Evolutionary conservation across 2,888 invertebrate genomes (phyloP), one percentile per base, ranked within the genome.

Genomic region (Drosophila pseudotalamancana): DNA sequence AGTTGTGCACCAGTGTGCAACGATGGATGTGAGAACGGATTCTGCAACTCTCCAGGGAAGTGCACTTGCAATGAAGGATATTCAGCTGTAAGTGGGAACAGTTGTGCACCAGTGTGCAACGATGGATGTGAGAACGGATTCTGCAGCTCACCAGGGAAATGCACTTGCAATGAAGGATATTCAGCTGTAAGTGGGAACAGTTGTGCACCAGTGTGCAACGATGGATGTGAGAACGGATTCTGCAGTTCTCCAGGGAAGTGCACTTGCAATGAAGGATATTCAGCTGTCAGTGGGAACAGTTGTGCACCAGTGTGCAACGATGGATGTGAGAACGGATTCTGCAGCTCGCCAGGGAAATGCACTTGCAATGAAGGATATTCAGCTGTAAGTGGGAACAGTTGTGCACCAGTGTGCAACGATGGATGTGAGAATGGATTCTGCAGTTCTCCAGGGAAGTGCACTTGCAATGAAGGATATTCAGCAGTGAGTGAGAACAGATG

Each of bases 161-260:
- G 96, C 77, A 92, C 94, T 39, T 96, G 96, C 72, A 93, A 94
- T 65, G 90, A 92, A 0, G 95, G 95, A 0, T 95, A 92, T 89
- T 56, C 39, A 4, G 69, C 54, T n/a, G 0, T 78, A 3, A 35
- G 3, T 11, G 16, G 29, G 12, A 42, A 35, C 4, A 14, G 18
- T 3, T 79, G 75, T 51, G 14, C 45, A 8, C 79, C 77, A 0
- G 3, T 72, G n/a, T 89, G 89, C 46, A 40, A 72, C 4, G 42
- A 55, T 0, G 63, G 66, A 0, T 90, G 89, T 61, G 25, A 48
- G 63, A 73, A 91, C 71, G 92, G 92, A 5, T 75, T 66, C 18
- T 92, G 92, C 56, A 68, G 82, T 2, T 87, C 82, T 2, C 86
- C 87, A 0, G 69, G 57, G 21, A 14, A 27, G 1, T 88, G 88